These are phyloP conservation scores for Zaprionus gabonicus DNA, from an alignment of 1,140 invertebrate genomes.

Conservation along the genomic window DNA sequence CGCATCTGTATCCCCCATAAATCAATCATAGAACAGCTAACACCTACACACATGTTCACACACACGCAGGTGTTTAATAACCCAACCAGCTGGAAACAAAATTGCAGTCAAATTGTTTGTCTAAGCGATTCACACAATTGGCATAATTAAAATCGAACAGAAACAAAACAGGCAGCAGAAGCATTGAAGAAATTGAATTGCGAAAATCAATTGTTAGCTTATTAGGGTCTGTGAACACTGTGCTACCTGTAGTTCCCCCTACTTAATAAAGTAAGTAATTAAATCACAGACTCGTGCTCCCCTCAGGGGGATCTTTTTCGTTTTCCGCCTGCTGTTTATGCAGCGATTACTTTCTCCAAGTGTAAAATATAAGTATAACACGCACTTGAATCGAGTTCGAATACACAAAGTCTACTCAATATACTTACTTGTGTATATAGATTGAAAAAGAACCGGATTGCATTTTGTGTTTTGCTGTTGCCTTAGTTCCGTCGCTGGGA, in stretches of 20 bases:
- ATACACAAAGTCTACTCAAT: constrained; percentile 11
- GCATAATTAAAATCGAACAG: constrained; percentile 58
- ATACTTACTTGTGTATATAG: background rate
- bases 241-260: constrained; percentile 9
- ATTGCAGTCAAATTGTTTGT: constrained; percentile 57
- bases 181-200: constrained; percentile 6
- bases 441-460: constrained; percentile 54
- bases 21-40: constrained; percentile 40
- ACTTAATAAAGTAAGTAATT: background rate
- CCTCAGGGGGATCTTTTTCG: constrained; percentile 25
- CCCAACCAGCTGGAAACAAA: background rate
- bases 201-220: background rate
- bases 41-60: constrained; percentile 15
- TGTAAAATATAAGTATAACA: constrained; percentile 17
- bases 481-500: constrained; percentile 40
- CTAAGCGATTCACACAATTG: constrained; percentile 61
- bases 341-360: constrained; percentile 10
- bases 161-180: constrained; percentile 4
- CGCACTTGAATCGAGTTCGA: constrained; percentile 6
- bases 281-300: background rate
- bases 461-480: constrained; percentile 22
- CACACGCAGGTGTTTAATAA: constrained; percentile 3
- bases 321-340: constrained; percentile 7
- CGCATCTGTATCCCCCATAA: constrained; percentile 32
- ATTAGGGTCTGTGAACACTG: background rate